phyloP scores from a whole-genome alignment of 2,888 invertebrate genomes.

The Sarcophaga rosellei region DNA sequence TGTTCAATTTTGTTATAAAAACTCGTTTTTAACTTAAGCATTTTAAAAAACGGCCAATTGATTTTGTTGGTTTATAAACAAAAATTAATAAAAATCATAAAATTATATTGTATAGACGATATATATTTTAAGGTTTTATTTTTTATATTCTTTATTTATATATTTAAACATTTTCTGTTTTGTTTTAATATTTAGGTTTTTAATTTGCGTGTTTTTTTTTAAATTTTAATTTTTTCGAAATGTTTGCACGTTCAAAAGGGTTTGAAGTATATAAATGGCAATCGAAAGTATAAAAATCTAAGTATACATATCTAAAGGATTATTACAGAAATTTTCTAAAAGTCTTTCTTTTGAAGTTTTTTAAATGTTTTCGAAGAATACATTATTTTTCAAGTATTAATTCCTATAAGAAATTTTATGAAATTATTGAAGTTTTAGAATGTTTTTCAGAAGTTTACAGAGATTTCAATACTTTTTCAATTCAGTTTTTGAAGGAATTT shows the following conservation, averaged over 20 bases:
- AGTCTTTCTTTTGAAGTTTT: neutral
- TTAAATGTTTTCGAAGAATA: too few species aligned
- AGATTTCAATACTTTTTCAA: too few species aligned
- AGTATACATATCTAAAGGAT: too few species aligned
- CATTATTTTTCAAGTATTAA: too few species aligned
- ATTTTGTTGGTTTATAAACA: slow-evolving; percentile 69
- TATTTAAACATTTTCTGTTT: slow-evolving; percentile 35
- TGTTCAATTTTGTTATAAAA: slow-evolving; percentile 66
- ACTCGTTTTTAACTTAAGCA: slow-evolving; percentile 61
- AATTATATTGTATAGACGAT: slow-evolving; percentile 43
- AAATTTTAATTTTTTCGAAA: slow-evolving; percentile 19
- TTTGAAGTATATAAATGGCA: neutral
- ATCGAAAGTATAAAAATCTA: neutral
- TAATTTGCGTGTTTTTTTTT: slow-evolving; percentile 34
- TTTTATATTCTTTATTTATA: slow-evolving; percentile 23
- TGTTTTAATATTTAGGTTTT: slow-evolving; percentile 43
- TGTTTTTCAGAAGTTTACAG: too few species aligned
- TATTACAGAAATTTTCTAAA: slow-evolving; percentile 12
- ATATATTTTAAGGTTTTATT: slow-evolving; percentile 16
- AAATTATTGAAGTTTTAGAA: too few species aligned
- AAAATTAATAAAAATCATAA: slow-evolving; percentile 61
- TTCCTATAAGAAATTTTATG: too few species aligned
- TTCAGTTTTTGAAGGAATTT: too few species aligned
- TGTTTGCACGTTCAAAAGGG: slow-evolving; percentile 1
- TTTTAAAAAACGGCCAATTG: slow-evolving; percentile 65